These are phyloP conservation scores for Lepetodrilus schrolli DNA, from an alignment of 2,888 invertebrate genomes.

Conservation along the genomic window DNA sequence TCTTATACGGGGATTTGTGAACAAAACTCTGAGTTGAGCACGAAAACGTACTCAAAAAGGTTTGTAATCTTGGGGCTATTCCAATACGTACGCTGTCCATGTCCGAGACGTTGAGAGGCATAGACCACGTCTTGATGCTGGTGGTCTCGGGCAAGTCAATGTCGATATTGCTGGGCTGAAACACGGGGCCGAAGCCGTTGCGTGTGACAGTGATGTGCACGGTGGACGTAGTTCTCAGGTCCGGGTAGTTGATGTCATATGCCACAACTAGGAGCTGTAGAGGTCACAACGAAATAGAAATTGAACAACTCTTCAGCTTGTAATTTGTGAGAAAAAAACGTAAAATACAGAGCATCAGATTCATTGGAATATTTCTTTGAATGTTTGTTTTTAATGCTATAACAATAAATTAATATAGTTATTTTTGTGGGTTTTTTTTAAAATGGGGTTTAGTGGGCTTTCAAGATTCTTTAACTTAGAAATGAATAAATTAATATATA, in stretches of 20 bases:
- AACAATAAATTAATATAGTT: too few relatives aligned
- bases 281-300: slow-evolving; percentile 1
- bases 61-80: background rate
- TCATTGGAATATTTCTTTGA: background rate
- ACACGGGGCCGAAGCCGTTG: slow-evolving; percentile 61
- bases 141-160: slow-evolving; percentile 53
- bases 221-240: slow-evolving; percentile 45
- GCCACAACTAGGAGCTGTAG: slow-evolving; percentile 62
- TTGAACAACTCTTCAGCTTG: too few relatives aligned
- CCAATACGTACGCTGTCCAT: slow-evolving; percentile 63
- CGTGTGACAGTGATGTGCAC: slow-evolving; percentile 57
- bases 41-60: too few relatives aligned
- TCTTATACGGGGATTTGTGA: too few relatives aligned
- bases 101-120: slow-evolving; percentile 63
- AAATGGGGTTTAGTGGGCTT: too few relatives aligned
- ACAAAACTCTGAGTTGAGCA: too few relatives aligned
- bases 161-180: slow-evolving; percentile 49
- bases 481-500: too few relatives aligned
- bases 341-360: background rate
- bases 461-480: too few relatives aligned
- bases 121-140: slow-evolving; percentile 51
- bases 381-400: too few relatives aligned
- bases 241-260: slow-evolving; percentile 61
- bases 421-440: too few relatives aligned
- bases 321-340: background rate